Evolutionary conservation across 2,888 invertebrate species (phyloP).

Genomic region (Agrenia bidenticulata): DNA sequence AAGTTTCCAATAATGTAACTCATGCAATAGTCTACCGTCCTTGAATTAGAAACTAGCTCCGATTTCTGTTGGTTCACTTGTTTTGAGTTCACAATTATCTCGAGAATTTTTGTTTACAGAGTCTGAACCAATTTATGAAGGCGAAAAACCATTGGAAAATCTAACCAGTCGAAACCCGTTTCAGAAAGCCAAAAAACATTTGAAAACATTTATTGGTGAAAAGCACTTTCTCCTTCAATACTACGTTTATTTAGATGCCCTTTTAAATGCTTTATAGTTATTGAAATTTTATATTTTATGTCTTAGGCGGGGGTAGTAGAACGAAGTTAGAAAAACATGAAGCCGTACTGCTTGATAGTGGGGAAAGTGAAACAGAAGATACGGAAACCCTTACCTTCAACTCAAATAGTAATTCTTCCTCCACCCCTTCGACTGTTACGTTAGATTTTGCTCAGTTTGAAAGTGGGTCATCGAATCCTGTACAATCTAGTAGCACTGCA

Average conservation of each 20-base stretch:
- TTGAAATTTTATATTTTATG: no score
- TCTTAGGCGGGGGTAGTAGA: slow-evolving; percentile 39
- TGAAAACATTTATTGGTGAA: slow-evolving; percentile 57
- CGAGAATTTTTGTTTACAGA: slow-evolving; percentile 1
- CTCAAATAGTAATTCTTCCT: slow-evolving; percentile 47
- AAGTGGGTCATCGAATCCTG: no score
- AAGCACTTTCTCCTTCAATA: no score
- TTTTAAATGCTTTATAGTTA: no score
- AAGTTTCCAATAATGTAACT: no score
- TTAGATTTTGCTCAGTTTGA: slow-evolving; percentile 1
- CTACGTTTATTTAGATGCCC: no score
- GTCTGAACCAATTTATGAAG: not conserved
- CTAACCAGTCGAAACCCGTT: slow-evolving; percentile 55
- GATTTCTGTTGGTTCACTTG: not conserved
- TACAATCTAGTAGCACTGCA: no score
- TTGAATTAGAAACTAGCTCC: no score
- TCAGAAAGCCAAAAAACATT: slow-evolving; percentile 58
- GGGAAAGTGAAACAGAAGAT: slow-evolving; percentile 54
- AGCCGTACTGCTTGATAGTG: slow-evolving; percentile 53
- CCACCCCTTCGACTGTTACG: slow-evolving; percentile 42
- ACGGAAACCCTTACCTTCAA: slow-evolving; percentile 30
- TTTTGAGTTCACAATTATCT: not conserved
- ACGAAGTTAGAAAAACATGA: slow-evolving; percentile 49
- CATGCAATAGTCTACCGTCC: no score
- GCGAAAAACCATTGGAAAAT: not conserved